Evolutionary conservation across 2,113 vertebrate species (phyloP), one percentile per base, ranked within the genome.

Genomic region (Micronisus gabar): DNA sequence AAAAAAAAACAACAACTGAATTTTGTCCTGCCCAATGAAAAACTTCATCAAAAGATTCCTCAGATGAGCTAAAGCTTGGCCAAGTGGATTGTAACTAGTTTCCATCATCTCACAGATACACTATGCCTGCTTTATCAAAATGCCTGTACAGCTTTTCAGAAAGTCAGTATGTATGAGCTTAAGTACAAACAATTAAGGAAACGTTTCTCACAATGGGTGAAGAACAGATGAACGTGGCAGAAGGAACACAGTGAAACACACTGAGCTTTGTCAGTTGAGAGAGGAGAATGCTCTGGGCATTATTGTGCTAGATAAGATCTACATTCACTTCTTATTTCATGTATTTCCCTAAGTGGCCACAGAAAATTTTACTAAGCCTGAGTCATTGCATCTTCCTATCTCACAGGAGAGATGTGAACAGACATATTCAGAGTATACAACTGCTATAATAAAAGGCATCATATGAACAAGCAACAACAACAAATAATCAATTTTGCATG

Each of bases 151-250:
- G 76, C n/a, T 78, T 89, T 97, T 84, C 13, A 92, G 22, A 71
- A 86, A 91, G 55, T 72, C 86, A 91, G 43, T 48, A 71, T 47
- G 50, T 18, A 66, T 9, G 36, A 95, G 38, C 55, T 92, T 40
- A 90, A 93, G 92, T 90, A 45, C 79, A 76, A 93, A 95, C 88
- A 94, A 90, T 79, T 62, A 82, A 80, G 67, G 66, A 94, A 81
- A 74, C 6, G 12, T 47, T 81, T 88, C 82, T 47, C 71, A 73
- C 59, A 92, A 71, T 1, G 85, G 59, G 67, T 83, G 82, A 88
- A 45, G 79, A 95, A 93, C 88, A 96, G 95, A 93, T 90, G 92
- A 95, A 38, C 2, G 0, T 16, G 59, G 92, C 95, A 96, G 86
- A 93, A 96, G 82, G 95, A 86, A 65, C 78, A 82, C 48, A 86